These are phyloP conservation scores for Eumaeus atala DNA, from an alignment of 1,140 invertebrate genomes.

Conservation along the genomic window DNA sequence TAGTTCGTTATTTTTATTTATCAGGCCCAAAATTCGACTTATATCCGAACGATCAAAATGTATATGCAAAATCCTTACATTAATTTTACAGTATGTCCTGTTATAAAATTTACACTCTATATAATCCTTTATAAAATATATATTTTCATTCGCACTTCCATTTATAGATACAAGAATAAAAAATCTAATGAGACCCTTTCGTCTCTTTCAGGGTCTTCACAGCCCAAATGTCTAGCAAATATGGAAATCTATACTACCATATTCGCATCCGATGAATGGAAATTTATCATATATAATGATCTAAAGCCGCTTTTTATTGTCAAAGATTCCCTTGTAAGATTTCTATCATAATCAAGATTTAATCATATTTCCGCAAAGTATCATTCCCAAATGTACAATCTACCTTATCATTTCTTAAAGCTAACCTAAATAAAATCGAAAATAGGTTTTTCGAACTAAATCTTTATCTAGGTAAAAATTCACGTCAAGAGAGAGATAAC, in stretches of 20 bases:
- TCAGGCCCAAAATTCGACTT: background rate
- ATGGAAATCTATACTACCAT: too few relatives aligned
- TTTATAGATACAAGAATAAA: constrained; percentile 14
- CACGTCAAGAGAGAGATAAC: constrained; percentile 7
- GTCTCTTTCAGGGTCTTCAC: constrained; percentile 5
- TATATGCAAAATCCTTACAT: constrained; percentile 23
- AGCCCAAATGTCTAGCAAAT: background rate
- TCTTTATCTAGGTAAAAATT: background rate
- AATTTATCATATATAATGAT: background rate
- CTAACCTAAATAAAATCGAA: background rate
- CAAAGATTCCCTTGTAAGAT: too few relatives aligned
- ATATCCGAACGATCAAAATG: background rate
- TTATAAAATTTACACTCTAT: constrained; percentile 23
- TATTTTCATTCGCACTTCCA: constrained; percentile 16
- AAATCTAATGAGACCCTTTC: constrained; percentile 12
- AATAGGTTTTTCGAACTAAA: constrained; percentile 1
- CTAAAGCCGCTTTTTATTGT: too few relatives aligned
- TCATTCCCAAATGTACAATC: background rate
- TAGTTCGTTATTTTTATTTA: too few relatives aligned
- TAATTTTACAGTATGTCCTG: constrained; percentile 28
- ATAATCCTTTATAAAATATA: constrained; percentile 25
- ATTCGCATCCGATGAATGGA: too few relatives aligned
- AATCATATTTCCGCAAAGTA: background rate
- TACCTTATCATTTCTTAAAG: background rate
- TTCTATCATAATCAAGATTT: too few relatives aligned